Base-by-base conservation (phyloP, 2,113 vertebrate species). In the Myrmecophaga tridactyla region DNA sequence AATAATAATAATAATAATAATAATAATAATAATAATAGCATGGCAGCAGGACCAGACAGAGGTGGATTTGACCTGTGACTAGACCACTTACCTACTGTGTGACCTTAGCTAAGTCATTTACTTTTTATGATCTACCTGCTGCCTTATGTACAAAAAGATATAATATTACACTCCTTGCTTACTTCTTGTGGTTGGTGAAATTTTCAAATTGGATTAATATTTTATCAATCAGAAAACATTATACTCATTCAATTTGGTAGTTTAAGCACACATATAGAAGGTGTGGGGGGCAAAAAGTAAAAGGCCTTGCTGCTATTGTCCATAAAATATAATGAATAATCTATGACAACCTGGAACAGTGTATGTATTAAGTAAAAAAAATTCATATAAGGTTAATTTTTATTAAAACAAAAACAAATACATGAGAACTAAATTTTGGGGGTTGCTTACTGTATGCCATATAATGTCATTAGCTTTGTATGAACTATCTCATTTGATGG, bases 361-460 rank as follows among this genome's bases (percentile, higher is more conserved):
- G 69, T 92, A 21, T 51, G n/a, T 77, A 87, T 62, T 72, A 93
- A 92, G 70, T 12, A 15, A 95, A 94, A 89, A 7, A 78, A 78
- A 48, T 58, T 34, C 69, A 31, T 11, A 60, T 4, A n/a, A 93
- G 39, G 0, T 70, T 73, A n/a, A 2, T 43, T 92, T 80, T 77
- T 72, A 53, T 67, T 51, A 58, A 86, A 89, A 63, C 1, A 41
- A 58, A 86, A 89, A 58, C 1, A 46, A 63, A 92, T 88, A 56
- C 14, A 65, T 36, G 12, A 88, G 11, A 20, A 4, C 34, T 63
- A 53, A 62, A 18, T 78, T 53, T 90, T 69, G 51, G 43, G 51
- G 15, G 7, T 0, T 58, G n/a, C 4, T 89, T 95, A 48, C 7
- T 70, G 29, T 72, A 77, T 72, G 21, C 23, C 31, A 94, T 89